Conservation (phyloP, 2,888 invertebrate species). For the Lamellibrachia columna region DNA sequence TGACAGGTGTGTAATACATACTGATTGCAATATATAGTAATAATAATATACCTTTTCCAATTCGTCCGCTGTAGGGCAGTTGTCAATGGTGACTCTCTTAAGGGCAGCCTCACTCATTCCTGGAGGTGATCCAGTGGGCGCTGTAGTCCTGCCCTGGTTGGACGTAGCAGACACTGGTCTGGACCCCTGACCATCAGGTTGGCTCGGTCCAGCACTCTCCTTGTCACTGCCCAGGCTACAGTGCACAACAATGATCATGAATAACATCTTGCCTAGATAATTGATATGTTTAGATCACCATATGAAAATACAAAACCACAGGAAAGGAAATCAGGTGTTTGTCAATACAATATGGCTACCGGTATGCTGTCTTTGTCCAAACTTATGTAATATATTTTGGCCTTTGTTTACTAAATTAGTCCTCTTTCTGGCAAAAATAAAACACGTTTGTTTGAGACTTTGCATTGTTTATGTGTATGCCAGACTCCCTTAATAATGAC, state of each 20-base stretch:
- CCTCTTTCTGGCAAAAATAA: no score
- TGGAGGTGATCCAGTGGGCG: slow-evolving; percentile 46
- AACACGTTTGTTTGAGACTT: no score
- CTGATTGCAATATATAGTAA: not conserved
- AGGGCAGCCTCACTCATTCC: slow-evolving; percentile 57
- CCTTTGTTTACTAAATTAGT: no score
- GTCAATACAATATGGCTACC: no score
- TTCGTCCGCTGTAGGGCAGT: slow-evolving; percentile 53
- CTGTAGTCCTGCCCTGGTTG: not conserved
- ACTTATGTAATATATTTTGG: no score
- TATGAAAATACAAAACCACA: not conserved
- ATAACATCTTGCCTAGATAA: not conserved
- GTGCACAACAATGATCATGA: not conserved
- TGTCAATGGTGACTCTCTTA: slow-evolving; percentile 56
- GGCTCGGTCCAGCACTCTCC: not conserved
- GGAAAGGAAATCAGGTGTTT: not conserved
- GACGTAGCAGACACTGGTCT: not conserved
- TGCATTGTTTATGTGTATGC: no score
- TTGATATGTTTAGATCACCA: not conserved
- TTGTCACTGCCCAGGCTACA: not conserved
- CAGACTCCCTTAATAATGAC: no score
- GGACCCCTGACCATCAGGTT: not conserved
- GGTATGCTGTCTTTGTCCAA: no score
- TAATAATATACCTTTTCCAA: slow-evolving; percentile 76
- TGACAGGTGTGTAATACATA: no score